phyloP scores from a whole-genome alignment of 2,888 invertebrate species.

The Troilus luridus region DNA sequence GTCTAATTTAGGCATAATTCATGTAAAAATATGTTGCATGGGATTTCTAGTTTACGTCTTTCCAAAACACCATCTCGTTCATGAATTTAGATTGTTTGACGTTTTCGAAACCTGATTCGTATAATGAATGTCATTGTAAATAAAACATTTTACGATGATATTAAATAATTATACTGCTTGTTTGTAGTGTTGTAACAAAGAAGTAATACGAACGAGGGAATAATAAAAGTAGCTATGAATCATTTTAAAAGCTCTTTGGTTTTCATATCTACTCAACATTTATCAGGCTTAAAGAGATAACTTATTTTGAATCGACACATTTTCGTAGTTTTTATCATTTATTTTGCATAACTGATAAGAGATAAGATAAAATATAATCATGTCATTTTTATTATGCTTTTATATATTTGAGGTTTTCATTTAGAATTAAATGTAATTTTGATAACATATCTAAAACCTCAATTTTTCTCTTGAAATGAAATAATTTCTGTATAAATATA shows the following conservation, averaged over 20 bases:
- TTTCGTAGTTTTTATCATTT: background rate
- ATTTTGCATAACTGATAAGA: background rate
- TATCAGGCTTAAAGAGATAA: background rate
- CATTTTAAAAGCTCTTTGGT: background rate
- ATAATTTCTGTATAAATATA: no score
- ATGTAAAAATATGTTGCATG: background rate
- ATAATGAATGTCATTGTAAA: background rate
- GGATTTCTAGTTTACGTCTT: background rate
- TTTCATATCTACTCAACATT: background rate
- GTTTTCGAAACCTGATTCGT: background rate
- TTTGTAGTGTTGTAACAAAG: background rate
- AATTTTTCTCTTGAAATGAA: no score
- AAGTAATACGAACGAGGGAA: background rate
- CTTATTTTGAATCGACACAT: background rate
- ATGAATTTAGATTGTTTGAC: background rate
- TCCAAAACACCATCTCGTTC: background rate
- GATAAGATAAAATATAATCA: background rate
- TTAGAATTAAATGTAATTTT: background rate
- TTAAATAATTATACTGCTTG: background rate
- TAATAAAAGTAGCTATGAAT: background rate
- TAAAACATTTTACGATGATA: background rate
- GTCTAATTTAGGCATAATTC: no score
- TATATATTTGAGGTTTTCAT: background rate
- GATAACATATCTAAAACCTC: no score
- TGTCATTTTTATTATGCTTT: no score